Evolutionary conservation across 2,888 invertebrate species (phyloP).

Genomic region (Orgyia antiqua): DNA sequence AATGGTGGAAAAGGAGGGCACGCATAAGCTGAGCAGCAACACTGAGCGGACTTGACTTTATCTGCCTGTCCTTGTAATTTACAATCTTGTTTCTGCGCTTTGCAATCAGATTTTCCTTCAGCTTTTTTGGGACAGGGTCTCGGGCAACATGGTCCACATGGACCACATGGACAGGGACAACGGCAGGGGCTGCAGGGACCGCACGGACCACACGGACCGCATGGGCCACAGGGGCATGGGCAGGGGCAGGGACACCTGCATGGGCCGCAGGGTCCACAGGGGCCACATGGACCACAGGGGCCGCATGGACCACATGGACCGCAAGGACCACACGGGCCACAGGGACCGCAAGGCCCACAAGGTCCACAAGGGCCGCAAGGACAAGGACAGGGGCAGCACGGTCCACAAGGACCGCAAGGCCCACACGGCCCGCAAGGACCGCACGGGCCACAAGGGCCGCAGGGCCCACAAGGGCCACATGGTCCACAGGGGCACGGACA

Average conservation of each 20-base stretch:
- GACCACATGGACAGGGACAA: conserved; percentile 25
- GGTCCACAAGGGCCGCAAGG: conserved; percentile 1
- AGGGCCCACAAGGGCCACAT: conserved; percentile 31
- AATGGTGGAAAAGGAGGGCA: neutral
- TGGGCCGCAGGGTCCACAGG: conserved; percentile 25
- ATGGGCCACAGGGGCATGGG: conserved; percentile 15
- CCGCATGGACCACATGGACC: conserved; percentile 27
- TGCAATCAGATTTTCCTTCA: conserved; percentile 8
- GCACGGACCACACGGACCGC: conserved; percentile 4
- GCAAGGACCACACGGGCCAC: conserved; percentile 21
- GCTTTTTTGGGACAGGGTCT: conserved; percentile 7
- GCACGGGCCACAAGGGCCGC: conserved; percentile 32
- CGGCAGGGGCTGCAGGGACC: conserved; percentile 25
- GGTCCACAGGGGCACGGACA: conserved; percentile 41
- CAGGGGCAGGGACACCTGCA: conserved; percentile 18
- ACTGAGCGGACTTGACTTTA: neutral
- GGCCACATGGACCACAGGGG: conserved; percentile 20
- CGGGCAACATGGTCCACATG: conserved; percentile 17
- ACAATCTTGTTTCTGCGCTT: conserved; percentile 2
- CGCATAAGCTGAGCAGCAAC: neutral
- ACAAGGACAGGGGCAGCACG: conserved; percentile 28
- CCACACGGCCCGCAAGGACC: conserved; percentile 36
- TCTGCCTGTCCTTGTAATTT: neutral
- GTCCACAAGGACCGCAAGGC: conserved; percentile 34
- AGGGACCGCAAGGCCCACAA: conserved; percentile 20